Evolutionary conservation across 2,888 invertebrate species (phyloP).

Genomic region (Hydroisotoma schaefferi): DNA sequence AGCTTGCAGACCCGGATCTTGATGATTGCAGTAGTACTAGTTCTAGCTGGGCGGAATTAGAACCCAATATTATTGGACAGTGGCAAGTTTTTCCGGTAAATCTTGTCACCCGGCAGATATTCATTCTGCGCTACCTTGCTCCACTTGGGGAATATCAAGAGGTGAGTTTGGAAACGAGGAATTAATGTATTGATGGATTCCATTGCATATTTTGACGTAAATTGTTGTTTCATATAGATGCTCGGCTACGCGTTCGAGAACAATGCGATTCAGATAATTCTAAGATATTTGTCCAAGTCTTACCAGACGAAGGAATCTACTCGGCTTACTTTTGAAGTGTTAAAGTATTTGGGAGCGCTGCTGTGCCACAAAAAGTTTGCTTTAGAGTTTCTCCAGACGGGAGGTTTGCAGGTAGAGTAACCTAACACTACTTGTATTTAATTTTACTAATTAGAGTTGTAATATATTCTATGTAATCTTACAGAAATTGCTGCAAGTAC

Average conservation of each 20-base stretch:
- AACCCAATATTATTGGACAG: conserved; percentile 81
- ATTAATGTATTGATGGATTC: background rate
- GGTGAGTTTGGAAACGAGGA: conserved; percentile 53
- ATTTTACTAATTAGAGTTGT: too few species aligned
- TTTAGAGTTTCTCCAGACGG: conserved; percentile 85
- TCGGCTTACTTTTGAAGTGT: conserved; percentile 89
- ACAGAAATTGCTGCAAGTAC: conserved; percentile 79
- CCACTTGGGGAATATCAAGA: conserved; percentile 98
- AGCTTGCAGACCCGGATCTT: conserved; percentile 13
- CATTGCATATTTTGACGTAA: conserved; percentile 1
- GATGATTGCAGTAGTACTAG: conserved; percentile 59
- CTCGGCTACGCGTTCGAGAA: conserved; percentile 90
- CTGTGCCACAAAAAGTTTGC: conserved; percentile 98
- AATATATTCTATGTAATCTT: too few species aligned
- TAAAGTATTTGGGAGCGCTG: conserved; percentile 89
- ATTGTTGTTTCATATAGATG: conserved; percentile 59
- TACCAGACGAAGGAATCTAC: conserved; percentile 79
- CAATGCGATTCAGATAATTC: conserved; percentile 81
- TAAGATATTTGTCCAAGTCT: conserved; percentile 79
- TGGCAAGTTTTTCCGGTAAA: conserved; percentile 88
- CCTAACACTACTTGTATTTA: background rate
- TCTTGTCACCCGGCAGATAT: conserved; percentile 81
- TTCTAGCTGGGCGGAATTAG: conserved; percentile 88
- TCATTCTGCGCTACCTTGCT: conserved; percentile 89
- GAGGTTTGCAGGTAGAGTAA: conserved; percentile 69